Conservation (phyloP, 2,113 vertebrate species). For the Tautogolabrus adspersus region DNA sequence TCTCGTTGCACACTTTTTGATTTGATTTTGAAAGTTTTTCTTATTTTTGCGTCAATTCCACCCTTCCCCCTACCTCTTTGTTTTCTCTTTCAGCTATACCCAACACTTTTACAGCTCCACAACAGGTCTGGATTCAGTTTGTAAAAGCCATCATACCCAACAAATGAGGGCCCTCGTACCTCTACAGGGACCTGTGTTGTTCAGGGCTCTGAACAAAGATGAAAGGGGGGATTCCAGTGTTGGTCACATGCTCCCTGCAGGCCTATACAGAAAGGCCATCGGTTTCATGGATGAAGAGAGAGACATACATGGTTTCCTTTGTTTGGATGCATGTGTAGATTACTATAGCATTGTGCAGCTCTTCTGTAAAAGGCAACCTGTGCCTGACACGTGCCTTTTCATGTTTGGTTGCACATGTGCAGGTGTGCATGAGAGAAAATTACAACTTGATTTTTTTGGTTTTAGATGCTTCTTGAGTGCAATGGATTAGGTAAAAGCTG, state of each 20-base stretch:
- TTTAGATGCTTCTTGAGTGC: background rate
- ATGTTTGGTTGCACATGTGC: slow-evolving; percentile 25
- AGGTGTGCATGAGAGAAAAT: slow-evolving; percentile 2
- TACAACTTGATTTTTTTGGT: background rate
- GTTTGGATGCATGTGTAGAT: slow-evolving; percentile 50
- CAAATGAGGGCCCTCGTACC: slow-evolving; percentile 18
- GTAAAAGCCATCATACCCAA: slow-evolving; percentile 20
- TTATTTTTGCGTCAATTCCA: background rate
- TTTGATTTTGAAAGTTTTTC: background rate
- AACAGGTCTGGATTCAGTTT: slow-evolving; percentile 9
- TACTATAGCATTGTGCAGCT: slow-evolving; percentile 45
- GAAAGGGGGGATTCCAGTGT: slow-evolving; percentile 72
- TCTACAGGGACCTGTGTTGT: slow-evolving; percentile 45
- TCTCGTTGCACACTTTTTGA: background rate
- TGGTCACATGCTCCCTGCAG: slow-evolving; percentile 73
- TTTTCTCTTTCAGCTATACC: background rate
- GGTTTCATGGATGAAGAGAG: slow-evolving; percentile 56
- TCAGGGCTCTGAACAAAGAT: slow-evolving; percentile 40
- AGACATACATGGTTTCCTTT: slow-evolving; percentile 59
- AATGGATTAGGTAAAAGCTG: background rate
- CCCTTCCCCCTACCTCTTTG: background rate
- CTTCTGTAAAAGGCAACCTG: slow-evolving; percentile 29
- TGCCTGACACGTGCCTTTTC: slow-evolving; percentile 16
- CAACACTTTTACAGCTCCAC: background rate
- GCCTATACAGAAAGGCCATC: slow-evolving; percentile 36